Evolutionary conservation across 1,140 invertebrate species (phyloP), one percentile per base, ranked within the genome.

Genomic region (Drosophila quadrilineata): DNA sequence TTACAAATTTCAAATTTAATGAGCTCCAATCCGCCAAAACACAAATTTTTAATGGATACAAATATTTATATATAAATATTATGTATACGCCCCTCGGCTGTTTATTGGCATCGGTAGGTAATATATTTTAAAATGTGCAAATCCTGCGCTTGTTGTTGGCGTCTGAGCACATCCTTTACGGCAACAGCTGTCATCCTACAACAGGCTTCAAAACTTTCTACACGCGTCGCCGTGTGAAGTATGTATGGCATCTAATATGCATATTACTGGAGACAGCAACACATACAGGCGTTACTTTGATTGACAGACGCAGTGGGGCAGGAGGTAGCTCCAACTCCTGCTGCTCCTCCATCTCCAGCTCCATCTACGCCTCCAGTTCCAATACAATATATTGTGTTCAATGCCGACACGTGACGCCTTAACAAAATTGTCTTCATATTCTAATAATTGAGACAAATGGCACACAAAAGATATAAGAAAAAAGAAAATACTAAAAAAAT

Each of bases 341-440:
- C 28, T 21, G 19, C 6, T 2, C 21, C 8, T 2, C 38, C 24
- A 28, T 8, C 6, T n/a, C 19, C n/a, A 6, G 6, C 5, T 1
- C 17, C 16, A 3, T 3, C 8, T 17, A 21, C 2, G n/a, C 8
- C 10, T 31, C 46, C 14, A 26, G 9, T 17, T 14, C 16, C 4
- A 4, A n/a, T 33, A 36, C 40, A 57, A 63, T 29, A 38, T 43
- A 54, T 59, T 58, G 46, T 48, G 38, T 26, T 52, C 21, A 35
- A 72, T 64, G 69, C 38, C 50, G 29, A 69, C 69, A 73, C 75
- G 75, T 79, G 75, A 46, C 64, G 9, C 28, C 31, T 50, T 41
- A 41, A 36, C 53, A 57, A 40, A 59, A 63, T 43, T 70, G 33
- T 43, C 45, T 41, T 31, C 46, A 45, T n/a, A n/a, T 21, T 31